Evolutionary conservation across 2,888 invertebrate species (phyloP), one percentile per base, ranked within the genome.

Genomic region (Sphaerophoria rueppellii): DNA sequence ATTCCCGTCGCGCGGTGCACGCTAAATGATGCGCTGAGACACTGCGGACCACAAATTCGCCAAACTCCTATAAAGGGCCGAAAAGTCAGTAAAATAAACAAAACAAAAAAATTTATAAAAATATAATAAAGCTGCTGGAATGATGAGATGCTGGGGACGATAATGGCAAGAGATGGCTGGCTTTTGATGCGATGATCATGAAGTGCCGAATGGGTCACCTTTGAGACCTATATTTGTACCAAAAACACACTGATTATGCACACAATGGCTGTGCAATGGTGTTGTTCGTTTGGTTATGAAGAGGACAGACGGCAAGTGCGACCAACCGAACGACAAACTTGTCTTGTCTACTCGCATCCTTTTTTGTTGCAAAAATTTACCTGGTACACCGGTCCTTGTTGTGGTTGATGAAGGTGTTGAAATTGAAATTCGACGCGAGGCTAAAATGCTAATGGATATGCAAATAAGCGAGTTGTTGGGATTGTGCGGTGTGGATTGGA

Each of bases 391-490:
- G 69, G 52, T 73, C 54, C 54, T 61, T 50, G 55, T 57, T 60
- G 69, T 61, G 34, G 48, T 76, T 57, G 65, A 71, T 48, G 85
- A 77, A 85, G 80, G 85, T 80, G 85, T 85, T 81, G 80, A 80
- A 80, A 80, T 76, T 80, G 80, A 81, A 85, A 85, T 85, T 76
- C 80, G 76, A 85, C 85, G 80, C 80, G 85, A 80, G 80, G 73
- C 85, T 65, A 73, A 81, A 85, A 80, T 85, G 85, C 81, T 85
- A 85, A 85, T 85, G 80, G 85, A 85, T 85, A 85, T 85, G 85
- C 80, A 85, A 85, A 85, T 80, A 70, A 85, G 73, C 65, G 61
- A 80, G 69, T 70, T 40, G 12, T 9, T 43, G 24, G 24, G 24
- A 43, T 43, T 43, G 43, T 24, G 24, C 24, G 24, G 24, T 24